Conservation (phyloP, 2,113 vertebrate genomes). For the Theristicus caerulescens region DNA sequence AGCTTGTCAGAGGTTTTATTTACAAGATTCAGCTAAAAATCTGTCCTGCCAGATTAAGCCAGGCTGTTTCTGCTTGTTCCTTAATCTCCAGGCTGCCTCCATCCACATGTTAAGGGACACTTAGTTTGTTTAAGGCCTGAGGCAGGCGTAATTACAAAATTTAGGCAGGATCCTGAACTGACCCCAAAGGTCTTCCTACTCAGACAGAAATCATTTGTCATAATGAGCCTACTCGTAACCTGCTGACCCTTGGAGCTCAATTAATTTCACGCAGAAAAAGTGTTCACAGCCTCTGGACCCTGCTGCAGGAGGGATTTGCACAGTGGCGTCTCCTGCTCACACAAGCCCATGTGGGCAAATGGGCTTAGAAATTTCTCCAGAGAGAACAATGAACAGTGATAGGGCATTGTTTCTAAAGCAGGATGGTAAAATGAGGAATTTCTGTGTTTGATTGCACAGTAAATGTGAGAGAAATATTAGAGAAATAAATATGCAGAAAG, state of each 20-base stretch:
- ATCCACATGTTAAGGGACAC: slow-evolving; percentile 33
- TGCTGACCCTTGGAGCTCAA: slow-evolving; percentile 68
- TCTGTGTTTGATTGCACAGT: not conserved
- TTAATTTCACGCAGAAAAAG: slow-evolving; percentile 72
- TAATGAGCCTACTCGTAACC: slow-evolving; percentile 69
- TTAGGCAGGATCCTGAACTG: slow-evolving; percentile 63
- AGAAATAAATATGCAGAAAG: not conserved
- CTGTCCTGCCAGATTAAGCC: slow-evolving; percentile 10
- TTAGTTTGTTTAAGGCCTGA: slow-evolving; percentile 68
- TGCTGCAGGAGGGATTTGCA: slow-evolving; percentile 27
- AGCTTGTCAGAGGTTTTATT: slow-evolving; percentile 38
- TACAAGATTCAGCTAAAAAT: slow-evolving; percentile 38
- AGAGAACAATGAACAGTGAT: not conserved
- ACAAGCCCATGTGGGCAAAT: not conserved
- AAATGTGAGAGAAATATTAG: not conserved
- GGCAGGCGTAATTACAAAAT: slow-evolving; percentile 70
- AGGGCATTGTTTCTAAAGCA: not conserved
- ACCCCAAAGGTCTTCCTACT: slow-evolving; percentile 71
- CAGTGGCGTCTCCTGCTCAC: not conserved
- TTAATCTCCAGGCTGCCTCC: slow-evolving; percentile 47
- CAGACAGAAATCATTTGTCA: slow-evolving; percentile 75
- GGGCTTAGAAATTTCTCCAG: not conserved
- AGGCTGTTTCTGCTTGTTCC: not conserved
- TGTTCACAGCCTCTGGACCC: slow-evolving; percentile 36
- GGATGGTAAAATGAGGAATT: not conserved